Base-by-base conservation (phyloP, 2,797 vertebrate genomes). In the Octomys mimax region DNA sequence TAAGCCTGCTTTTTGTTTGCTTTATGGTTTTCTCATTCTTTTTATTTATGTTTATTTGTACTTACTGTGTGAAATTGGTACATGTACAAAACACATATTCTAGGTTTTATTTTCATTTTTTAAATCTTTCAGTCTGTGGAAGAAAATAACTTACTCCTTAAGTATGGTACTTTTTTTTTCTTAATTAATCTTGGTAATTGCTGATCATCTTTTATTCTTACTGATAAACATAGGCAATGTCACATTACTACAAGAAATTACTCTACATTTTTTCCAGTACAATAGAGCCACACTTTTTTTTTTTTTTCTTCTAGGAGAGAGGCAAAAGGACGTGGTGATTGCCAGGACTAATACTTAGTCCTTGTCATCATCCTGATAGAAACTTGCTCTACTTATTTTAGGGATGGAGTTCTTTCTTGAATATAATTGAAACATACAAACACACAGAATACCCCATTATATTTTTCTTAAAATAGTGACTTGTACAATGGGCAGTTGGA, bases 381-480 rank as follows among this genome's bases (percentile, higher is more conserved):
- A 81, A 87, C 49, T 84, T 87, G 31, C 26, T 57, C 75, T 91
- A 1, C 52, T 90, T 84, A 24, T 61, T 80, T 95, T 46, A 59
- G 31, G 24, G 36, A 93, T 39, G 31, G 22, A 26, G 21, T 90
- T 78, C 64, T 26, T 24, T 84, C 22, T 54, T 79, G 11, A 83
- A 31, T 79, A 18, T 66, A 22, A 33, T 92, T 85, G 83, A 86
- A 81, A 2, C 26, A 62, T 33, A 62, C 64, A 87, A 81, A 80
- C n/a, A 68, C 33, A 46, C 1, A 73, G 5, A 5, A 5, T 73
- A 46, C n/a, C 31, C 82, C 42, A n/a, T 82, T 83, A 52, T 19
- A 10, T 52, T 95, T 95, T 92, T 31, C 78, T 92, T 95, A 79
- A 78, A 92, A 54, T 83, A 88, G 36, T 62, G 71, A 83, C 77